A percentile compares a stretch with the other conserved stretches of the same genome.
These are phyloP conservation scores for Acanthurus tractus DNA, from an alignment of 2,797 vertebrate species.

Conservation along the genomic window DNA sequence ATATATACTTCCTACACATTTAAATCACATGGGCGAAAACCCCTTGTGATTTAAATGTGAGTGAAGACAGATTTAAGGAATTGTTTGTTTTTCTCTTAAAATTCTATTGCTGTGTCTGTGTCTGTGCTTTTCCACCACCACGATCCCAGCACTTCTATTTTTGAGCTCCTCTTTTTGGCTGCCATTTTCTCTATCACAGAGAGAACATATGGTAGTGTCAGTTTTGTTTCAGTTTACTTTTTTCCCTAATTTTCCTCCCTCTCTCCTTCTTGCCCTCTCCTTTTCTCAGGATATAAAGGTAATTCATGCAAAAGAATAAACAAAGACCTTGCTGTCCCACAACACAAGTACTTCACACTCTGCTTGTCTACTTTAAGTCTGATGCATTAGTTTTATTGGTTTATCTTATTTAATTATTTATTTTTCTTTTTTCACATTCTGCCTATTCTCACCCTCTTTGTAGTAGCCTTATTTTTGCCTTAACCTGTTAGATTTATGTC, in stretches of 20 bases:
- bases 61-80: conserved; percentile 48
- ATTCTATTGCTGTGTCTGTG: conserved; percentile 62
- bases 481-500: conserved; percentile 79
- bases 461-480: conserved; percentile 88
- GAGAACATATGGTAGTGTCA: conserved; percentile 80
- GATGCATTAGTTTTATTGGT: conserved; percentile 15
- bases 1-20: too few relatives aligned
- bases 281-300: conserved; percentile 91
- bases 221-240: conserved; percentile 87
- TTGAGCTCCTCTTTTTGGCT: conserved; percentile 56
- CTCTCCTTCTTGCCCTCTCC: conserved; percentile 88
- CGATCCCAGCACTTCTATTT: conserved; percentile 61
- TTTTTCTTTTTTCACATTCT: conserved; percentile 48
- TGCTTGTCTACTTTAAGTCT: conserved; percentile 49
- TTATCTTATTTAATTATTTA: conserved; percentile 74
- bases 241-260: conserved; percentile 97
- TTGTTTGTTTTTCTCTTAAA: conserved; percentile 86
- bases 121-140: conserved; percentile 77
- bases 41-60: conserved; percentile 23
- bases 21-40: too few relatives aligned
- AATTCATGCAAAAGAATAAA: conserved; percentile 94
- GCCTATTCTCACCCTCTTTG: conserved; percentile 84
- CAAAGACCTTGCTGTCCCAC: conserved; percentile 90
- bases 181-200: conserved; percentile 71
- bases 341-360: conserved; percentile 85